These are phyloP conservation scores for Campopleginae sp. DNA, from an alignment of 2,888 invertebrate genomes.

Conservation along the genomic window DNA sequence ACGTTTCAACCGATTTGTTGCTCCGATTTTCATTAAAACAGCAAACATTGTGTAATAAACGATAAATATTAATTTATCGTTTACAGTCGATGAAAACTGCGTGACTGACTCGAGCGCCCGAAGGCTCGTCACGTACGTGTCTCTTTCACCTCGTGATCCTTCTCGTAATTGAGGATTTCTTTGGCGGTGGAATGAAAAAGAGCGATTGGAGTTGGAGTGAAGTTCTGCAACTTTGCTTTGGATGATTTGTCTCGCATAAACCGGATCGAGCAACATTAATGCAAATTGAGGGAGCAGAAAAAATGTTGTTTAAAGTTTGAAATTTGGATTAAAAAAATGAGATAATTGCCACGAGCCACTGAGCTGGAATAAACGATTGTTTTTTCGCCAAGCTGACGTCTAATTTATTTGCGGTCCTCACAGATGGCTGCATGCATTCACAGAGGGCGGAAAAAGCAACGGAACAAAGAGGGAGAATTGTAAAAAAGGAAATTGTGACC, in stretches of 20 bases:
- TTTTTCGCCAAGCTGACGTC: slow-evolving; percentile 21
- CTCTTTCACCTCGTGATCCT: slow-evolving; percentile 22
- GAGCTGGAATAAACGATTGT: slow-evolving; percentile 47
- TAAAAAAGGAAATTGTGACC: slow-evolving; percentile 10
- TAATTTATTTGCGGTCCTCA: slow-evolving; percentile 21
- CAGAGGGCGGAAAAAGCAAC: slow-evolving; percentile 8
- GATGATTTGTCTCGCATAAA: slow-evolving; percentile 28
- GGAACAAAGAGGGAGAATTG: not conserved
- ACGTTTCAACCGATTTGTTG: not conserved
- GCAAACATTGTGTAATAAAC: not conserved
- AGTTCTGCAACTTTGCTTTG: not conserved
- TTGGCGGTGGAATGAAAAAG: slow-evolving; percentile 21
- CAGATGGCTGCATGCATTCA: slow-evolving; percentile 8
- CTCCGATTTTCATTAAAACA: no score
- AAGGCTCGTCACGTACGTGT: slow-evolving; percentile 55
- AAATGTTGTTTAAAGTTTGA: slow-evolving; percentile 4
- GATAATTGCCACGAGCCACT: slow-evolving; percentile 21
- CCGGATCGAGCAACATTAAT: not conserved
- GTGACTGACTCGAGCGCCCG: slow-evolving; percentile 41
- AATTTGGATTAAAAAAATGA: slow-evolving; percentile 2
- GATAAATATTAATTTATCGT: slow-evolving; percentile 18
- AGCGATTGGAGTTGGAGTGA: slow-evolving; percentile 4
- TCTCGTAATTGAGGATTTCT: not conserved
- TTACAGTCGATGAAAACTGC: slow-evolving; percentile 34
- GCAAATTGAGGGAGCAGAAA: not conserved